These are phyloP conservation scores for Phalera bucephala DNA, from an alignment of 2,888 invertebrate genomes.

Conservation along the genomic window DNA sequence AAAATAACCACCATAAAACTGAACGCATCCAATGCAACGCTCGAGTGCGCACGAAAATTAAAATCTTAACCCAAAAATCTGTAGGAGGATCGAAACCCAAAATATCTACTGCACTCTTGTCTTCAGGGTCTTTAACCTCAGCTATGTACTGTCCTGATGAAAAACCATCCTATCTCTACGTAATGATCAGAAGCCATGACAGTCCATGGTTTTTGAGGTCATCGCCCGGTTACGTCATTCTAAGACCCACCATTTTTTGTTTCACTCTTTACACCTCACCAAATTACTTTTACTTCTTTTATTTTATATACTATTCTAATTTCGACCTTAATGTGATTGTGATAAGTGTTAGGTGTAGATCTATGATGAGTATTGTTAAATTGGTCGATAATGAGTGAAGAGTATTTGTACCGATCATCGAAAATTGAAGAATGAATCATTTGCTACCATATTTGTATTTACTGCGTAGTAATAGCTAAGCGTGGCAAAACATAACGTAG, in stretches of 20 bases:
- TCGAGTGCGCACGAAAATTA: not conserved
- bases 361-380: not conserved
- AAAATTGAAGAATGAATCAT: conserved; percentile 9
- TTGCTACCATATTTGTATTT: conserved; percentile 5
- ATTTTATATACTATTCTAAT: conserved; percentile 16
- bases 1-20: not conserved
- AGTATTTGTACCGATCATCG: conserved; percentile 13
- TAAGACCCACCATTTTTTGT: conserved; percentile 57
- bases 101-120: not conserved
- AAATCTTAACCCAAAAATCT: not conserved
- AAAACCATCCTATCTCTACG: conserved; percentile 31
- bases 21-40: not conserved
- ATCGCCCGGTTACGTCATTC: conserved; percentile 67
- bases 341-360: not conserved
- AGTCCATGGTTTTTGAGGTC: conserved; percentile 54
- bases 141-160: conserved; percentile 27
- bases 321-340: conserved; percentile 9
- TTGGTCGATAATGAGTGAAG: conserved; percentile 4
- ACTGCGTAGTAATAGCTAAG: too few relatives aligned
- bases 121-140: conserved; percentile 20
- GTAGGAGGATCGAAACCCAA: not conserved
- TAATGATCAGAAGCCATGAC: conserved; percentile 49
- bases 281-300: conserved; percentile 33
- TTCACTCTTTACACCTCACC: conserved; percentile 33
- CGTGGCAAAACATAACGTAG: too few relatives aligned